Conservation (phyloP, 2,888 invertebrate species). For the Caenorhabditis plicata region DNA sequence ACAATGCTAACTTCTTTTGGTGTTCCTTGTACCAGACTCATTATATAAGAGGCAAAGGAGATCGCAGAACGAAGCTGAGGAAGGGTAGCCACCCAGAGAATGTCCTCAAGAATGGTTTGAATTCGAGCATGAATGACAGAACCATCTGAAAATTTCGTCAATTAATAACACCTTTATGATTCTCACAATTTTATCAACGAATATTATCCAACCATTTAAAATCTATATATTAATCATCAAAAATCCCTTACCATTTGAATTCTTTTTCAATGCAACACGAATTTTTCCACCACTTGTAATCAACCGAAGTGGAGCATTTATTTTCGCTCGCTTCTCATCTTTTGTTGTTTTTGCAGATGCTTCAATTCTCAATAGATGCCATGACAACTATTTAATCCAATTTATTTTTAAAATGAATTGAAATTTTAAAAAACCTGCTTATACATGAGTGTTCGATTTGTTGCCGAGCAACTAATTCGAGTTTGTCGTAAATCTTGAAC, state of each 20-base stretch:
- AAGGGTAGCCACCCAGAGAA: conserved; percentile 81
- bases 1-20: conserved; percentile 20
- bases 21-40: conserved; percentile 77
- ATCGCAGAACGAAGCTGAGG: conserved; percentile 65
- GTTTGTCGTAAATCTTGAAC: conserved; percentile 83
- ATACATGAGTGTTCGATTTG: conserved; percentile 88
- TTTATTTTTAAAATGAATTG: neutral
- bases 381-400: conserved; percentile 73
- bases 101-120: conserved; percentile 87
- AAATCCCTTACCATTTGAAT: conserved; percentile 43
- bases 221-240: neutral
- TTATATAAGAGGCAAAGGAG: conserved; percentile 84
- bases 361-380: conserved; percentile 83
- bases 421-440: conserved; percentile 73
- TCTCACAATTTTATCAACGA: neutral
- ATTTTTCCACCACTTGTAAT: conserved; percentile 91
- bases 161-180: neutral
- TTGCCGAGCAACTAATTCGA: conserved; percentile 83
- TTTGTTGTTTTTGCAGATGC: conserved; percentile 45
- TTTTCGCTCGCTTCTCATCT: conserved; percentile 40
- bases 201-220: neutral
- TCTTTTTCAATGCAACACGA: conserved; percentile 90
- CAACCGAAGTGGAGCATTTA: conserved; percentile 77
- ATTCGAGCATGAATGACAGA: conserved; percentile 87
- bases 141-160: conserved; percentile 80